Base-by-base conservation (phyloP, 1,140 invertebrate species). In the Microplitis demolitor region DNA sequence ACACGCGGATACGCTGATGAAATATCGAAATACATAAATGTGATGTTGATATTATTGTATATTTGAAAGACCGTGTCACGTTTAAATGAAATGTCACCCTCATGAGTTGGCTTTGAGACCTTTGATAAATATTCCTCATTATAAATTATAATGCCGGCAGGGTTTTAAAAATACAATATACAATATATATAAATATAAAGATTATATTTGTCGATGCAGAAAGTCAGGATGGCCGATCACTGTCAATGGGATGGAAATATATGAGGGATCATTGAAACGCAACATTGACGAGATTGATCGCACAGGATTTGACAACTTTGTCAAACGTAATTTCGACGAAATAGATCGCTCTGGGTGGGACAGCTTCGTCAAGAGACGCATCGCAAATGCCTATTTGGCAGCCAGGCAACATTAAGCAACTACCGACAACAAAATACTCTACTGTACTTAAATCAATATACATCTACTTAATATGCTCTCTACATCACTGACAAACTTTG, bases 241-340 rank as follows among this genome's bases (percentile, higher is more conserved):
- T 11, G 35, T 66, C n/a, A 58, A 66, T 54, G 67, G 39, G 4
- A 11, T 72, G 35, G 60, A 64, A 33, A 11, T 79, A 4, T 61
- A 61, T 62, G 67, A 61, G 24, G 79, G 75, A 53, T 79, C 79
- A 60, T 78, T 69, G 79, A 89, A 85, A 24, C 76, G 87, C 35
- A 88, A 89, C 74, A 86, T 91, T 31, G 88, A 91, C 74, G 90
- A 91, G 79, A 91, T 91, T 73, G 89, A 90, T 80, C 85, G 89
- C 64, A 86, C 88, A 74, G 90, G 89, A 62, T 91, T 84, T 67
- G 11, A 81, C 63, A 81, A 78, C 24, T 86, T 88, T 74, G 81
- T 82, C 13, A 90, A 85, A 63, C 88, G 87, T 60, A 91, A 91
- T 79, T 91, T 91, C 77, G 90, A 91, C 76, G 90, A 91, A 78